Evolutionary conservation across 2,888 invertebrate genomes (phyloP).

Genomic region (Drosophila tripunctata): DNA sequence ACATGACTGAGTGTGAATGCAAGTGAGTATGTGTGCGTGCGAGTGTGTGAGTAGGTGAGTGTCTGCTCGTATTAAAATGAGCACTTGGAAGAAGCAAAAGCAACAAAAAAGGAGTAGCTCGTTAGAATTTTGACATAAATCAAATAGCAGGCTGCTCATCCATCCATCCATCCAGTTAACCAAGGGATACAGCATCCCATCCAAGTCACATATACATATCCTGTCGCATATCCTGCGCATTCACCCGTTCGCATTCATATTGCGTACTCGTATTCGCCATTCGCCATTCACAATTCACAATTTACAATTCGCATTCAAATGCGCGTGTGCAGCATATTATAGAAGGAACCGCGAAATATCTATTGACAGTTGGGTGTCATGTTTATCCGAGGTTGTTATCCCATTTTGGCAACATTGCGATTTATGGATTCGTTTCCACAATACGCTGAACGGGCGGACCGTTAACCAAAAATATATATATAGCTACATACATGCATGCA

Average conservation of each 20-base stretch:
- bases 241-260: slow-evolving; percentile 5
- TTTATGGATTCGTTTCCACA: slow-evolving; percentile 72
- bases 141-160: slow-evolving; percentile 82
- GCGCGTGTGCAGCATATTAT: slow-evolving; percentile 78
- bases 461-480: neutral
- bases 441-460: slow-evolving; percentile 63
- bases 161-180: slow-evolving; percentile 58
- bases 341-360: slow-evolving; percentile 84
- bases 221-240: slow-evolving; percentile 16
- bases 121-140: slow-evolving; percentile 84
- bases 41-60: slow-evolving; percentile 11
- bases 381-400: slow-evolving; percentile 84
- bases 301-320: slow-evolving; percentile 39
- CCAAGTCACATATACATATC: slow-evolving; percentile 11
- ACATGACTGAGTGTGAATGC: slow-evolving; percentile 34
- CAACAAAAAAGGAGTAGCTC: slow-evolving; percentile 61
- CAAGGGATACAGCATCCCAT: slow-evolving; percentile 33
- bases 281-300: neutral
- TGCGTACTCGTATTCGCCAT: neutral
- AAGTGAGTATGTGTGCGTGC: slow-evolving; percentile 2
- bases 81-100: slow-evolving; percentile 18
- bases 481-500: no score
- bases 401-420: slow-evolving; percentile 82
- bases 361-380: slow-evolving; percentile 85
- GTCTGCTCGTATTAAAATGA: slow-evolving; percentile 45